phyloP scores from a whole-genome alignment of 1,140 invertebrate species.

The Cotesia vestalis region DNA sequence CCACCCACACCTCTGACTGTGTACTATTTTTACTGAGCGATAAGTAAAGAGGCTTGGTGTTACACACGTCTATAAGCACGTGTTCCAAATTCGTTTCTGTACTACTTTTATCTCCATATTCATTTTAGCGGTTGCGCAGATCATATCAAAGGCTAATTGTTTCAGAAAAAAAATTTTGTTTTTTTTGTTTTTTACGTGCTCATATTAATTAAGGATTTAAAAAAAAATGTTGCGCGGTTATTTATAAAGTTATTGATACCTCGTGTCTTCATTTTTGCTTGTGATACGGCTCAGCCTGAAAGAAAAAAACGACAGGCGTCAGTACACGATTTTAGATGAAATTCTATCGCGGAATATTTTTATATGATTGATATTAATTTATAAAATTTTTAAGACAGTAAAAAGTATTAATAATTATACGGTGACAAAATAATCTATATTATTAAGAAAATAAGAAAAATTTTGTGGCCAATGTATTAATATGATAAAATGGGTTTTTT shows the following conservation, averaged over 20 bases:
- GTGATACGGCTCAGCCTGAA: conserved; percentile 52
- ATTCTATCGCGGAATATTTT: conserved; percentile 29
- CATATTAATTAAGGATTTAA: no score
- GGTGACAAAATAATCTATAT: no score
- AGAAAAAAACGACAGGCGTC: conserved; percentile 49
- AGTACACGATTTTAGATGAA: conserved; percentile 41
- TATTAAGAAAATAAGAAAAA: no score
- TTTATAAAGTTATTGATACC: conserved; percentile 36
- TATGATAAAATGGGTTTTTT: no score
- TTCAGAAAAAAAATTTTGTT: no score
- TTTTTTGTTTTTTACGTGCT: no score
- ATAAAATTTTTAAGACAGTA: no score
- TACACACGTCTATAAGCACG: neutral
- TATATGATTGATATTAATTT: neutral
- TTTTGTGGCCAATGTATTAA: no score
- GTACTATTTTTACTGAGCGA: neutral
- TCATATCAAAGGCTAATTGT: neutral
- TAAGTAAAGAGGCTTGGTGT: conserved; percentile 1
- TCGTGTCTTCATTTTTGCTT: conserved; percentile 53
- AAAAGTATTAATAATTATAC: no score
- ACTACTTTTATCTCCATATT: neutral
- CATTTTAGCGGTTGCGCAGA: neutral
- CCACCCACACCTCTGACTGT: conserved; percentile 36
- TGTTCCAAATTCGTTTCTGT: conserved; percentile 6
- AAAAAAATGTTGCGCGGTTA: no score